These are phyloP conservation scores for Caenorhabditis brenneri DNA, from an alignment of 1,140 invertebrate species.

Conservation along the genomic window DNA sequence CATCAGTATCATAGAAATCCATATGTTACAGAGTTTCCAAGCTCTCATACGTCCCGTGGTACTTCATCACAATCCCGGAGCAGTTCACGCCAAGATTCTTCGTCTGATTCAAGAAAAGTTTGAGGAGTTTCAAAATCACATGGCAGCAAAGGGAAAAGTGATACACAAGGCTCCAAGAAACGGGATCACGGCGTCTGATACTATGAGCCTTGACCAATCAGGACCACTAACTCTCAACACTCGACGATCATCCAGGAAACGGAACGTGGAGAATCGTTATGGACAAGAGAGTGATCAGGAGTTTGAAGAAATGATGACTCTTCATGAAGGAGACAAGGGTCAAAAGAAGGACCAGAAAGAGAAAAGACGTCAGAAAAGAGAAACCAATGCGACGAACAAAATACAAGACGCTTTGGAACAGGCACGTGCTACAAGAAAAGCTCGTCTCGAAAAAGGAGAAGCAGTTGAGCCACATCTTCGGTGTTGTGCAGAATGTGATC, in stretches of 20 bases:
- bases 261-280: too few species aligned
- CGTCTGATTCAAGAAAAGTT: constrained; percentile 54
- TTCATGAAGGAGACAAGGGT: constrained; percentile 50
- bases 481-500: constrained; percentile 98
- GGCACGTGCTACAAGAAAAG: constrained; percentile 53
- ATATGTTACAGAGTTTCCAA: constrained; percentile 45
- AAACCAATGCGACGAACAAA: constrained; percentile 11
- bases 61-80: constrained; percentile 50
- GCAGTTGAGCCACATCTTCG: constrained; percentile 88
- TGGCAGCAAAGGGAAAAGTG: constrained; percentile 45
- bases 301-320: constrained; percentile 51
- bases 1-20: too few species aligned
- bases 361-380: neutral
- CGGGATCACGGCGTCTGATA: neutral
- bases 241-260: neutral
- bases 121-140: constrained; percentile 56
- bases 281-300: constrained; percentile 55
- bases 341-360: constrained; percentile 49
- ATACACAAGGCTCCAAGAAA: neutral
- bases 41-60: constrained; percentile 31
- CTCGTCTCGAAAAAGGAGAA: constrained; percentile 44
- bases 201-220: neutral
- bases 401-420: constrained; percentile 56
- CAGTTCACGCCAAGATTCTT: constrained; percentile 48
- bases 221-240: neutral